Conservation (phyloP, 2,888 invertebrate species). For the Alentia gelatinosa region DNA sequence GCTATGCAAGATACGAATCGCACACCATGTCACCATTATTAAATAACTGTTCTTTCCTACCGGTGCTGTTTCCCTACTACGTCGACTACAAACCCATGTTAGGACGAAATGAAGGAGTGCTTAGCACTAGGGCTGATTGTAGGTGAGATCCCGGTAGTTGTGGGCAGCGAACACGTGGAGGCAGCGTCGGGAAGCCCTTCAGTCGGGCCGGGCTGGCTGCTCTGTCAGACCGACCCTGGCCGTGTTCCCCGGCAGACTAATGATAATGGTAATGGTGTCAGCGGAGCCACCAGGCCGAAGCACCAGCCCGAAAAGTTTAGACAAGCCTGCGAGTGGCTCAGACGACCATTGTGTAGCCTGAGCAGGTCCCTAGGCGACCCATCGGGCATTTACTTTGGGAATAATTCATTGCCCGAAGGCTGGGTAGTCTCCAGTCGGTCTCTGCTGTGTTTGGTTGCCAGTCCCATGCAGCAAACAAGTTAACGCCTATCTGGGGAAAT, state of each 20-base stretch:
- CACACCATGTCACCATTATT: too few relatives aligned
- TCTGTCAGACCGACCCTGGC: too few relatives aligned
- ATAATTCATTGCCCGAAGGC: constrained; percentile 37
- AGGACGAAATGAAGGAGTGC: too few relatives aligned
- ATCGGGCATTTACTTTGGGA: constrained; percentile 41
- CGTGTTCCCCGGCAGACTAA: constrained; percentile 34
- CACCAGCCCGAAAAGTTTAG: constrained; percentile 50
- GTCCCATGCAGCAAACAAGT: constrained; percentile 16
- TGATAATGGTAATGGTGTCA: constrained; percentile 41
- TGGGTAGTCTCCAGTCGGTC: constrained; percentile 2
- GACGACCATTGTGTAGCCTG: constrained; percentile 40
- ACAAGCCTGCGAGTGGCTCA: constrained; percentile 44
- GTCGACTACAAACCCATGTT: too few relatives aligned
- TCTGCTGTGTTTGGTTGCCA: not conserved
- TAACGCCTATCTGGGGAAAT: constrained; percentile 32
- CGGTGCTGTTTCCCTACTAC: too few relatives aligned
- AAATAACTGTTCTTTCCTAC: too few relatives aligned
- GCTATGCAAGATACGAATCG: too few relatives aligned
- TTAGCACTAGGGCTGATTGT: too few relatives aligned
- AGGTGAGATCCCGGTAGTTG: too few relatives aligned
- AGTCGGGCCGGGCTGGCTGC: too few relatives aligned
- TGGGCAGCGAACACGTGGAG: too few relatives aligned
- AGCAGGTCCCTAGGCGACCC: constrained; percentile 34
- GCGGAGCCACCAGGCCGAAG: not conserved
- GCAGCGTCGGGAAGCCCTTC: too few relatives aligned